Evolutionary conservation across 2,113 vertebrate species (phyloP).

Genomic region (Podarcis cretensis): DNA sequence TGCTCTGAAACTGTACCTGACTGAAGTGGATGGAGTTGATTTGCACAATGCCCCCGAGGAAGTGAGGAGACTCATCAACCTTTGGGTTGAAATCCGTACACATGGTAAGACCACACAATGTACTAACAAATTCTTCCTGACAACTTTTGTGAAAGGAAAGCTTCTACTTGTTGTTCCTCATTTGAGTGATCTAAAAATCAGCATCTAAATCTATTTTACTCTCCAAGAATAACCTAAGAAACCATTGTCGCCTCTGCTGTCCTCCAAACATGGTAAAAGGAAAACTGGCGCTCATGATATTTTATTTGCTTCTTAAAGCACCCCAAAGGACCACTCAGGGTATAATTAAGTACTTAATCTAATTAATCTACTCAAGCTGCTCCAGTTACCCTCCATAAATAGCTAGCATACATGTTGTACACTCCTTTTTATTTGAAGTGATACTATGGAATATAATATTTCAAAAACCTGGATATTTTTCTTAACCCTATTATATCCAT

Average conservation of each 20-base stretch:
- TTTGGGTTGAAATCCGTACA: slow-evolving; percentile 77
- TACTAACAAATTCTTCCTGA: neutral
- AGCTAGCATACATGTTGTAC: neutral
- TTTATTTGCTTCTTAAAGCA: neutral
- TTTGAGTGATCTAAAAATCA: neutral
- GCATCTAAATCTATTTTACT: neutral
- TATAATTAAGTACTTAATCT: neutral
- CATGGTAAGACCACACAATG: slow-evolving; percentile 52
- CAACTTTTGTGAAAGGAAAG: neutral
- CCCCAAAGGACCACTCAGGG: neutral
- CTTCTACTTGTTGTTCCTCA: neutral
- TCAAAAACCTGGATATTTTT: neutral
- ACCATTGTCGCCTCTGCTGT: neutral
- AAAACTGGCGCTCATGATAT: no score
- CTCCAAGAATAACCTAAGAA: no score
- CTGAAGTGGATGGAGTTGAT: slow-evolving; percentile 70
- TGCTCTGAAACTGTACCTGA: slow-evolving; percentile 71
- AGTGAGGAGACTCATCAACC: slow-evolving; percentile 71
- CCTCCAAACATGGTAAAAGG: neutral
- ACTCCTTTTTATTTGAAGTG: neutral
- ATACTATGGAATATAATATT: neutral
- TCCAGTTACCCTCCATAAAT: neutral
- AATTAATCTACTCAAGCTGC: neutral
- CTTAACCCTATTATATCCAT: slow-evolving; percentile 54
- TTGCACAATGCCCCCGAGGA: slow-evolving; percentile 71